These are phyloP conservation scores for Drosophila pseudoananassae DNA, from an alignment of 1,140 invertebrate species.

Conservation along the genomic window DNA sequence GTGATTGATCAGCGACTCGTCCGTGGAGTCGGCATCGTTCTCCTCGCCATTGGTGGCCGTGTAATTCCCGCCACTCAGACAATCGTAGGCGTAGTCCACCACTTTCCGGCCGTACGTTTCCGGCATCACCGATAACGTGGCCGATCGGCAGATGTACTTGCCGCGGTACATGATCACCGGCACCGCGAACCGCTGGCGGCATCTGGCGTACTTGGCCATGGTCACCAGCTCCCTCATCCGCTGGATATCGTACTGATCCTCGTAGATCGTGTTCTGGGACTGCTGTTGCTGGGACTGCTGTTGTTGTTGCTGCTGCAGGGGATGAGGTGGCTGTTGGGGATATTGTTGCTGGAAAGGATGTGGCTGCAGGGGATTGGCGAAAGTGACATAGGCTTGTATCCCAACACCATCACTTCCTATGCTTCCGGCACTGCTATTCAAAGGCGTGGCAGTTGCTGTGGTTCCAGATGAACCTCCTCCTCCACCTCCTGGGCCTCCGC, in stretches of 20 bases:
- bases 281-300: slow-evolving; percentile 31
- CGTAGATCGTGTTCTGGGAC: slow-evolving; percentile 86
- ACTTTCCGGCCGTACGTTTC: slow-evolving; percentile 89
- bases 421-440: slow-evolving; percentile 56
- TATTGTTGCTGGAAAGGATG: slow-evolving; percentile 33
- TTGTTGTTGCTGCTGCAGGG: slow-evolving; percentile 35
- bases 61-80: slow-evolving; percentile 68
- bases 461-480: slow-evolving; percentile 56
- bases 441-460: slow-evolving; percentile 56
- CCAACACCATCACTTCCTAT: slow-evolving; percentile 55
- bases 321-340: slow-evolving; percentile 23
- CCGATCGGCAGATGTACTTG: slow-evolving; percentile 89
- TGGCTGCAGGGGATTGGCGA: slow-evolving; percentile 64
- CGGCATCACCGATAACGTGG: slow-evolving; percentile 89
- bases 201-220: slow-evolving; percentile 87
- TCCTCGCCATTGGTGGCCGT: slow-evolving; percentile 66
- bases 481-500: background rate
- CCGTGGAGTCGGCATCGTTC: slow-evolving; percentile 69
- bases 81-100: slow-evolving; percentile 77
- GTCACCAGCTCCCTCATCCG: slow-evolving; percentile 87
- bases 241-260: slow-evolving; percentile 86
- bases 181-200: slow-evolving; percentile 91
- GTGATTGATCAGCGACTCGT: slow-evolving; percentile 81
- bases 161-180: slow-evolving; percentile 92
- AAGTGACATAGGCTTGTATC: slow-evolving; percentile 77